Evolutionary conservation across 1,140 invertebrate species (phyloP).

Genomic region (Sweltsa coloradensis): DNA sequence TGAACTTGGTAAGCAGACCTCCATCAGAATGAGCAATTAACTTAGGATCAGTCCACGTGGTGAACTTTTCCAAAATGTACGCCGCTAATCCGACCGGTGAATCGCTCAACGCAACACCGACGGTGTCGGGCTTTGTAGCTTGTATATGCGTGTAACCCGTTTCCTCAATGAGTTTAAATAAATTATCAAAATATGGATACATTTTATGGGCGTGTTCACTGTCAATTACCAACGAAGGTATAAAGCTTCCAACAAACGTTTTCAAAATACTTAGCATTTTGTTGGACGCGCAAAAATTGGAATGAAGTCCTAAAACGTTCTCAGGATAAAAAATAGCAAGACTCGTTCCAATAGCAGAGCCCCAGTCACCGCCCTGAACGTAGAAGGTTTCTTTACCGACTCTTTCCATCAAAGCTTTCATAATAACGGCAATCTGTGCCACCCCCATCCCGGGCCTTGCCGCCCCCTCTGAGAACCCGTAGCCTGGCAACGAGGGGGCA

Average conservation of each 20-base stretch:
- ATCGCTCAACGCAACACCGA: conserved; percentile 48
- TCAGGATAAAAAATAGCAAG: conserved; percentile 57
- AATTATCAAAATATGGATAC: conserved; percentile 42
- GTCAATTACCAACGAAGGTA: conserved; percentile 40
- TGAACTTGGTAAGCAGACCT: conserved; percentile 41
- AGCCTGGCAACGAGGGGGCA: conserved; percentile 70
- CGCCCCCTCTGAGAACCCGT: conserved; percentile 65
- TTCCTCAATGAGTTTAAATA: conserved; percentile 44
- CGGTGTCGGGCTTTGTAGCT: conserved; percentile 80
- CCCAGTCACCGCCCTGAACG: conserved; percentile 80
- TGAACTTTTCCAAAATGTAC: conserved; percentile 47
- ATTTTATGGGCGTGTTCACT: conserved; percentile 38
- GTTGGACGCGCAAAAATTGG: conserved; percentile 43
- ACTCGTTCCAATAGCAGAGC: conserved; percentile 40
- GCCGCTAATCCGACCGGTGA: conserved; percentile 42
- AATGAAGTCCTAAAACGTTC: conserved; percentile 49
- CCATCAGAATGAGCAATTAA: conserved; percentile 34
- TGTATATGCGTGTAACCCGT: conserved; percentile 68
- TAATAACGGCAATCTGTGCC: conserved; percentile 51
- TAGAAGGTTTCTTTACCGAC: conserved; percentile 65
- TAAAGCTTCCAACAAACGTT: conserved; percentile 36
- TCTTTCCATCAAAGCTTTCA: conserved; percentile 71
- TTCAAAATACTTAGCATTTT: conserved; percentile 32
- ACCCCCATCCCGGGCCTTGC: conserved; percentile 45
- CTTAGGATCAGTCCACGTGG: conserved; percentile 32